Evolutionary conservation across 2,113 vertebrate genomes (phyloP).

Genomic region (Daboia siamensis): DNA sequence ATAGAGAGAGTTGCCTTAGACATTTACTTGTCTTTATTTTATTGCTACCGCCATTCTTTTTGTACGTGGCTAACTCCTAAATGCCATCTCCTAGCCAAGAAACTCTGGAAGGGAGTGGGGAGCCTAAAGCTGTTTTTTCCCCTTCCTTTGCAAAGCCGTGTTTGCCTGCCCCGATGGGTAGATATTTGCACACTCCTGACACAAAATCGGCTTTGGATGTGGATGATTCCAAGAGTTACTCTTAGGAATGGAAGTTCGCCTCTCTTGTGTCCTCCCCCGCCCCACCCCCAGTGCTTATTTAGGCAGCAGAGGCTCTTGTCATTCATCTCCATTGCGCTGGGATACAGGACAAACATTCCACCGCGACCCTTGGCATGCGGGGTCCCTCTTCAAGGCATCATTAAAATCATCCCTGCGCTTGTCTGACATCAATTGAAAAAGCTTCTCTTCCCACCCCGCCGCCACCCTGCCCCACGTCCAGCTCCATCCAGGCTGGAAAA

Average conservation of each 20-base stretch:
- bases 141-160: constrained; percentile 27
- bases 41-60: not conserved
- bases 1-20: not conserved
- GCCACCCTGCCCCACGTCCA: constrained; percentile 50
- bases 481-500: constrained; percentile 66
- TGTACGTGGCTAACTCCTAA: not conserved
- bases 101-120: not conserved
- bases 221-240: constrained; percentile 82
- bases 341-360: constrained; percentile 89
- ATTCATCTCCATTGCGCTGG: constrained; percentile 84
- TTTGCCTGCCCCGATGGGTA: constrained; percentile 65
- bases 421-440: constrained; percentile 69
- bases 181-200: constrained; percentile 79
- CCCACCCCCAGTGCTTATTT: constrained; percentile 77
- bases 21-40: not conserved
- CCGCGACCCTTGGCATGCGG: constrained; percentile 79
- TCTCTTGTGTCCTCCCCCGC: not conserved
- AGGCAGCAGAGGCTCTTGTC: constrained; percentile 91
- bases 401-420: constrained; percentile 80
- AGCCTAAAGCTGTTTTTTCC: not conserved
- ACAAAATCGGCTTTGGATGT: constrained; percentile 2
- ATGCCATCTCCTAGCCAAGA: not conserved
- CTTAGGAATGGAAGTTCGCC: constrained; percentile 84
- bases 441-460: constrained; percentile 50
- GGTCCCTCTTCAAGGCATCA: constrained; percentile 84